A percentile compares a stretch with the other conserved stretches of the same genome.
Evolutionary conservation across 1,140 invertebrate genomes (phyloP).

Genomic region (Rhagoletis pomonella): DNA sequence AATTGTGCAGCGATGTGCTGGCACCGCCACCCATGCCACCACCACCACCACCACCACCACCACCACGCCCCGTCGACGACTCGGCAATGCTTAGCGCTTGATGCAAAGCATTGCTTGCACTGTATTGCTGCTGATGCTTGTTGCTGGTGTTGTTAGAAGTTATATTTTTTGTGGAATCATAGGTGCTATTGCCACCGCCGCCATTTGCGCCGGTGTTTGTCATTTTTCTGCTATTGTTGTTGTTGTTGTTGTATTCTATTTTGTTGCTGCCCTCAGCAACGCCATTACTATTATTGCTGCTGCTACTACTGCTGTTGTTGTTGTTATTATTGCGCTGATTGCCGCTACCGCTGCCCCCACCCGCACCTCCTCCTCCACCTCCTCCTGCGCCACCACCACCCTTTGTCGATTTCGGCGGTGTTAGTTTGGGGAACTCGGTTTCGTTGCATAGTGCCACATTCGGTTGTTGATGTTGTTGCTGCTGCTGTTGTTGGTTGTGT

Average conservation of each 20-base stretch:
- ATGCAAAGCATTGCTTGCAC: slow-evolving; percentile 52
- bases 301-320: too few species aligned
- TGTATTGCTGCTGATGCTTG: slow-evolving; percentile 58
- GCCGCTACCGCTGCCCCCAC: slow-evolving; percentile 60
- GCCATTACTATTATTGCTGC: slow-evolving; percentile 59
- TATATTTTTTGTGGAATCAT: slow-evolving; percentile 58
- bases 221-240: slow-evolving; percentile 54
- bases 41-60: slow-evolving; percentile 36
- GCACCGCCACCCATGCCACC: slow-evolving; percentile 25
- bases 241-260: slow-evolving; percentile 55
- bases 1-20: slow-evolving; percentile 65
- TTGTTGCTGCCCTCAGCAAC: slow-evolving; percentile 41
- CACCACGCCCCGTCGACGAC: background rate
- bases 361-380: slow-evolving; percentile 60
- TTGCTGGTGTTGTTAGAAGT: slow-evolving; percentile 56
- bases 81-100: slow-evolving; percentile 43
- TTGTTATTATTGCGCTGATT: background rate
- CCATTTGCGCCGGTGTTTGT: slow-evolving; percentile 60
- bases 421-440: slow-evolving; percentile 71
- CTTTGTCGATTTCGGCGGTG: slow-evolving; percentile 71
- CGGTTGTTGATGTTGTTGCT: slow-evolving; percentile 63
- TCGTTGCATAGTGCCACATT: slow-evolving; percentile 71
- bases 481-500: slow-evolving; percentile 66
- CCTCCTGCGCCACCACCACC: slow-evolving; percentile 53
- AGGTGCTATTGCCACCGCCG: background rate